Evolutionary conservation across 2,888 invertebrate genomes (phyloP), one percentile per base, ranked within the genome.

Genomic region (Cybosia mesomella): DNA sequence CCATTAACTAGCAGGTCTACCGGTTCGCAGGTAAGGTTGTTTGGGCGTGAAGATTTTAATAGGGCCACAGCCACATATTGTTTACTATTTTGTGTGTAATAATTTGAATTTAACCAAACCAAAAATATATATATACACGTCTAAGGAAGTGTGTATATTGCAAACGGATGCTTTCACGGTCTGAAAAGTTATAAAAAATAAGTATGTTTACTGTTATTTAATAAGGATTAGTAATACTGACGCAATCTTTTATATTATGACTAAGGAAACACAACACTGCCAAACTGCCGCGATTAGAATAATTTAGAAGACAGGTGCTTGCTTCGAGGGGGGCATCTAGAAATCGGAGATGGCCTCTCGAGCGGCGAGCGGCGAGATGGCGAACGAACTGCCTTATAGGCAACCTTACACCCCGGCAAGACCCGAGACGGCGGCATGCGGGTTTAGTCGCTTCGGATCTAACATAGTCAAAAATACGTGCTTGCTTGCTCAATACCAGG

Each of bases 151-250:
- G 18, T n/a, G 18, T n/a, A 0, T 49, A 49, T 49, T n/a, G 49
- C 49, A 15, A 49, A 49, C 49, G 49, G 49, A 49, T 49, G 49
- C 49, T 49, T 49, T 49, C 49, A 49, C 49, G 49, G 18, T 49
- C 49, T 43, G 8, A 18, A 43, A 43, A n/a, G 49, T 43, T 43
- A 43, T 18, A 7, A 43, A 43, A 18, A 43, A 49, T 49, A 49
- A n/a, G n/a, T n/a, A 49, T 8, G 0, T 49, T 49, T 18, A 49
- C 49, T 18, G 49, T 49, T 49, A 49, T 49, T 49, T 49, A n/a
- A 49, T 49, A 49, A 49, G 49, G 49, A 49, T 49, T n/a, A 49
- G n/a, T n/a, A 49, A 49, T 2, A 49, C 18, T 49, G 49, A 49
- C n/a, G 49, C 49, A 49, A 49, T 49, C 7, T 49, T 49, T 49